phyloP scores from a whole-genome alignment of 2,888 invertebrate genomes.

The Oeneis ivallda region DNA sequence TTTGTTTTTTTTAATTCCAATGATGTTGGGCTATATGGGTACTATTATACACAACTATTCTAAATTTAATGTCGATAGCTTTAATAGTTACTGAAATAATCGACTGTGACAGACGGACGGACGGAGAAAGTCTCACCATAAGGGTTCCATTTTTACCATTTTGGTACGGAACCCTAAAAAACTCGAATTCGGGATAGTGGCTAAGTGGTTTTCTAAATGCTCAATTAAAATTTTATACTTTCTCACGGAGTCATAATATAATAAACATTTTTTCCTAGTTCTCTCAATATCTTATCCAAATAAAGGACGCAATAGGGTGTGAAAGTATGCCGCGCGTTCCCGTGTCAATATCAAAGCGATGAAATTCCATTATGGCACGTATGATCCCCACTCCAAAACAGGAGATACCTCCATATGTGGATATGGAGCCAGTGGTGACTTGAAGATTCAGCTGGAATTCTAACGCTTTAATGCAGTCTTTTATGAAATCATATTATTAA shows the following conservation, averaged over 20 bases:
- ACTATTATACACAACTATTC: too few relatives aligned
- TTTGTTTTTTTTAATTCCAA: too few relatives aligned
- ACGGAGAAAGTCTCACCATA: too few relatives aligned
- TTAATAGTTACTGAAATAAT: too few relatives aligned
- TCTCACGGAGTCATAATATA: background rate
- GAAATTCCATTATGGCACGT: slow-evolving; percentile 53
- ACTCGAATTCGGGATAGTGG: background rate
- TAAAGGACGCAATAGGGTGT: slow-evolving; percentile 44
- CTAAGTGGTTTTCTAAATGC: background rate
- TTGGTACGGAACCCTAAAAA: too few relatives aligned
- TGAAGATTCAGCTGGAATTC: slow-evolving; percentile 11
- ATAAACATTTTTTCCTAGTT: slow-evolving; percentile 17
- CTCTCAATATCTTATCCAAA: slow-evolving; percentile 24
- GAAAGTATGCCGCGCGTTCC: slow-evolving; percentile 48
- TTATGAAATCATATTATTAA: background rate
- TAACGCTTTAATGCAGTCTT: background rate
- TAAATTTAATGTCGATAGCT: too few relatives aligned
- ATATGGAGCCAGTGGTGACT: slow-evolving; percentile 13
- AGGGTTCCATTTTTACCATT: too few relatives aligned
- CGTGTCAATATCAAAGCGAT: slow-evolving; percentile 55
- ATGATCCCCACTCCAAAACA: slow-evolving; percentile 48
- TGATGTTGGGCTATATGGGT: too few relatives aligned
- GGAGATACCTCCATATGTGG: slow-evolving; percentile 8
- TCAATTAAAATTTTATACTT: slow-evolving; percentile 1
- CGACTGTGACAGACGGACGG: too few relatives aligned